Conservation (phyloP, 2,113 vertebrate species). For the Scophthalmus maximus region DNA sequence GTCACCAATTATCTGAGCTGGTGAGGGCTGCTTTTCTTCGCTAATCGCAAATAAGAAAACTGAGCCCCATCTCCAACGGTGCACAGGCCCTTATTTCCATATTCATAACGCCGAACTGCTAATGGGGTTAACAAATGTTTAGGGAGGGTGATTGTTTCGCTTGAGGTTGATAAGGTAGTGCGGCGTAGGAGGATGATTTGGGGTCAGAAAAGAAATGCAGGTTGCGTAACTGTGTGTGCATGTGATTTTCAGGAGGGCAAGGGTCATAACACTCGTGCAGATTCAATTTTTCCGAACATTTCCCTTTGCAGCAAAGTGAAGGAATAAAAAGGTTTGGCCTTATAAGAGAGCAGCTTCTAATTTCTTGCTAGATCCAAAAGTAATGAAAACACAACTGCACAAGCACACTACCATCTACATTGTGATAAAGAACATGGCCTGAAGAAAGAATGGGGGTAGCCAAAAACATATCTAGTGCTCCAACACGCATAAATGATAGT, state of each 20-base stretch:
- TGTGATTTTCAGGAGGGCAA: conserved; percentile 16
- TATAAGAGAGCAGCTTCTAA: conserved; percentile 6
- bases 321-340: conserved; percentile 8
- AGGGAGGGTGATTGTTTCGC: conserved; percentile 75
- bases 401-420: background rate
- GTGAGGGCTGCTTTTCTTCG: conserved; percentile 83
- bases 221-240: conserved; percentile 25
- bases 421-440: conserved; percentile 30
- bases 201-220: conserved; percentile 42
- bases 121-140: conserved; percentile 91
- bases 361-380: conserved; percentile 20
- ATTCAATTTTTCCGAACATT: conserved; percentile 30
- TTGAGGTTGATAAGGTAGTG: conserved; percentile 52
- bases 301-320: conserved; percentile 3
- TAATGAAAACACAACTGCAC: conserved; percentile 18
- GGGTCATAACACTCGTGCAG: conserved; percentile 28
- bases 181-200: conserved; percentile 3
- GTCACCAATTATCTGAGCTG: conserved; percentile 90
- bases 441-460: background rate
- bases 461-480: conserved; percentile 9
- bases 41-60: conserved; percentile 90
- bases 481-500: conserved; percentile 35
- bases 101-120: conserved; percentile 90
- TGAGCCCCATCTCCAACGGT: conserved; percentile 87
- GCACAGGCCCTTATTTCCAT: conserved; percentile 88